These are phyloP conservation scores for Prostheceraeus crozeri DNA, from an alignment of 2,888 invertebrate species.

Conservation along the genomic window DNA sequence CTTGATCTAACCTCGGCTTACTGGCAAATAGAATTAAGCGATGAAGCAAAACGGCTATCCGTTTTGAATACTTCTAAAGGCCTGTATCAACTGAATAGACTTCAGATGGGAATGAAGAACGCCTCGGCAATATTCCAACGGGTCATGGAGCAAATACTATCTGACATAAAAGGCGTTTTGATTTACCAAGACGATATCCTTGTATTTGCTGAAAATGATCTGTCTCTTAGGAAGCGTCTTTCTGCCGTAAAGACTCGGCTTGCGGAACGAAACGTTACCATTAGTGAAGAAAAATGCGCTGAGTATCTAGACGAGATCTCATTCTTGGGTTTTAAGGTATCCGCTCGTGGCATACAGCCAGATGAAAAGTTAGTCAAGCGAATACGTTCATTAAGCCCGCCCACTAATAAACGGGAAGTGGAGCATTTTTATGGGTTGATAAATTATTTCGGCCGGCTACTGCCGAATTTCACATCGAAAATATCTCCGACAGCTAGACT, in stretches of 20 bases:
- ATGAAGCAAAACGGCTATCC: constrained; percentile 23
- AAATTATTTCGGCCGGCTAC: too few relatives aligned
- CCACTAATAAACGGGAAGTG: constrained; percentile 29
- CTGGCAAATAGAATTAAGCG: constrained; percentile 32
- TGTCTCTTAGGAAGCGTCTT: constrained; percentile 16
- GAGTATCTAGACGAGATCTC: constrained; percentile 23
- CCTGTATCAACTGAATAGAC: constrained; percentile 30
- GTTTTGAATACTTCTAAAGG: constrained; percentile 30
- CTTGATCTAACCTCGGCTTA: constrained; percentile 22
- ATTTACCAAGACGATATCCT: constrained; percentile 35
- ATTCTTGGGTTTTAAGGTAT: constrained; percentile 29
- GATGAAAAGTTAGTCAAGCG: constrained; percentile 32
- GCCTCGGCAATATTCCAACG: constrained; percentile 35
- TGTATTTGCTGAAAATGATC: constrained; percentile 19
- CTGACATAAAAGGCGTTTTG: constrained; percentile 25
- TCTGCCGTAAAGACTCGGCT: constrained; percentile 9
- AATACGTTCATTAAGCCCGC: not conserved
- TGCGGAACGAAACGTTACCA: constrained; percentile 28
- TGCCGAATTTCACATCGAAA: too few relatives aligned
- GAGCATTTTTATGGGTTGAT: too few relatives aligned
- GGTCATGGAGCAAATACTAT: constrained; percentile 28
- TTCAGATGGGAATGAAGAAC: constrained; percentile 32
- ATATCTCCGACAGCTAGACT: too few relatives aligned
- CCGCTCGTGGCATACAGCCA: constrained; percentile 26
- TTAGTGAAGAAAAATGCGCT: constrained; percentile 35